These are phyloP conservation scores for Rynchops niger DNA, from an alignment of 2,113 vertebrate species.

Conservation along the genomic window DNA sequence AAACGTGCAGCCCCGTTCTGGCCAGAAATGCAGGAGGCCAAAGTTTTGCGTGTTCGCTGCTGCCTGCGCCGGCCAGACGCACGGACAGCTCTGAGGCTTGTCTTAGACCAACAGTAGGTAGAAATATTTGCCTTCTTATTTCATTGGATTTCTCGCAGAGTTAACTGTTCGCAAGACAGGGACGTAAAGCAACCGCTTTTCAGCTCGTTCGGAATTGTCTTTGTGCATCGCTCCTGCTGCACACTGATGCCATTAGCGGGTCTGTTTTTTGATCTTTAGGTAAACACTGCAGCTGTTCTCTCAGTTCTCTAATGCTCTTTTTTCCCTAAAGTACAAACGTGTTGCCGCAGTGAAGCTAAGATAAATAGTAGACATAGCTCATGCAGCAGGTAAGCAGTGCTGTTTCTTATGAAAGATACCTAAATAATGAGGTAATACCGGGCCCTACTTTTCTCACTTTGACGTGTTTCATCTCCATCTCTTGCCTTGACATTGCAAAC, in stretches of 20 bases:
- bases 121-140: neutral
- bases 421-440: neutral
- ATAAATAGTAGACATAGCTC: neutral
- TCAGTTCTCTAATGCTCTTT: neutral
- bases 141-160: fast-evolving
- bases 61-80: neutral
- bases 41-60: fast-evolving
- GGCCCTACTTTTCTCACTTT: neutral
- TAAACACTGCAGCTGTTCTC: neutral
- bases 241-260: neutral
- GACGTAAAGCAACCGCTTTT: fast-evolving
- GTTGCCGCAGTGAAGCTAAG: neutral
- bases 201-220: neutral
- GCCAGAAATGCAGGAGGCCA: neutral
- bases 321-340: fast-evolving
- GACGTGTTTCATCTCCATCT: neutral
- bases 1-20: neutral
- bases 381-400: neutral
- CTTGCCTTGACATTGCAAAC: fast-evolving
- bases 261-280: neutral
- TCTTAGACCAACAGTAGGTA: neutral
- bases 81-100: fast-evolving
- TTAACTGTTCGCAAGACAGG: neutral
- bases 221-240: neutral
- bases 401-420: neutral